These are phyloP conservation scores for Pluvialis apricaria DNA, from an alignment of 2,113 vertebrate genomes.

Conservation along the genomic window DNA sequence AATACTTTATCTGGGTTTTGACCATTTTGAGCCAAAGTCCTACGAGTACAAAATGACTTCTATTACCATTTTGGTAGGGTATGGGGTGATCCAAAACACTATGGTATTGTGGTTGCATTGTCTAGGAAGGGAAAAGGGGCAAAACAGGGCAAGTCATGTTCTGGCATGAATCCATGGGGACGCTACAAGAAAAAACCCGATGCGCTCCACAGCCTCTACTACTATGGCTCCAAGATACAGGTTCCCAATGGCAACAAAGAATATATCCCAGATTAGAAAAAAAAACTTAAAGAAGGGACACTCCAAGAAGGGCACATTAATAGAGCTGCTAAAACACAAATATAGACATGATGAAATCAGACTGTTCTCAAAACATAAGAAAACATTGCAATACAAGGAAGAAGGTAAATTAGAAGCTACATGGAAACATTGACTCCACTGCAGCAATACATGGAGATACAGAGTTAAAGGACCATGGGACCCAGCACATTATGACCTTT, in stretches of 20 bases:
- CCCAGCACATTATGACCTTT: background rate
- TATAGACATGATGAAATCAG: background rate
- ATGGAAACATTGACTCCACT: background rate
- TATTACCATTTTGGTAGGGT: background rate
- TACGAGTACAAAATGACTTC: background rate
- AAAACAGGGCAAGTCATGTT: background rate
- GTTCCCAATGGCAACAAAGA: background rate
- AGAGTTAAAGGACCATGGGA: background rate
- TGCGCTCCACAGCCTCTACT: background rate
- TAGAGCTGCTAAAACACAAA: background rate
- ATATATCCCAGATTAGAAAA: background rate
- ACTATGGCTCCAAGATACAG: background rate
- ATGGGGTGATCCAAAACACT: background rate
- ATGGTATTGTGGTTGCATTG: background rate
- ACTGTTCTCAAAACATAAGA: background rate
- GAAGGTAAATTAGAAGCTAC: background rate
- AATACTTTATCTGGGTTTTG: background rate
- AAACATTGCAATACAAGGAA: background rate
- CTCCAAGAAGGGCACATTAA: background rate
- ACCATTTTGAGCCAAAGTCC: background rate
- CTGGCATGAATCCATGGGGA: background rate
- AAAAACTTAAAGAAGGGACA: background rate
- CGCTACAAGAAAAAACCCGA: rapidly evolving
- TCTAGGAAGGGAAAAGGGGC: background rate
- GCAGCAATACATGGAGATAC: background rate